Evolutionary conservation across 2,888 invertebrate genomes (phyloP), one percentile per base, ranked within the genome.

Genomic region (Andrena minutula): DNA sequence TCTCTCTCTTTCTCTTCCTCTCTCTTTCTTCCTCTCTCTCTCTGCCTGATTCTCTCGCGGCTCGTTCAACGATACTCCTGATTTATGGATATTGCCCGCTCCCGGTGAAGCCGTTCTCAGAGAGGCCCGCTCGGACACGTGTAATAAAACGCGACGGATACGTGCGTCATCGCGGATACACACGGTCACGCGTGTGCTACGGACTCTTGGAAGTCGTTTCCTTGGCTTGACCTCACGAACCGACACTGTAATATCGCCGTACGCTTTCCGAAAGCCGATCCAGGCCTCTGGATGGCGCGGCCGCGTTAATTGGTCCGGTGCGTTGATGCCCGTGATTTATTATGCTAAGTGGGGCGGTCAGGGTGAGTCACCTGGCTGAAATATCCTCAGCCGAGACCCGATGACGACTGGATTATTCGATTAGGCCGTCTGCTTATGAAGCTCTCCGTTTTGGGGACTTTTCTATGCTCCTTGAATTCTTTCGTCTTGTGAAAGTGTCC

Each of bases 61-160:
- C 86, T 86, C 86, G 81, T 90, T 89, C 89, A 89, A 89, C 88
- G 88, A 91, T 91, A 91, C 89, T 91, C 82, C 89, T 89, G 91
- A 92, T 92, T 92, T 92, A 92, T 91, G 87, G 82, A 91, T 90
- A 90, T 90, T 90, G 79, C 86, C 77, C 58, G 83, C 86, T 89
- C 83, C 88, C 73, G 56, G 83, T 77, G 84, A 86, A 41, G 86
- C 76, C 86, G 85, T 86, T 89, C 88, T 69, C 85, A 78, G 85
- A 85, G 84, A 84, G 84, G 56, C 82, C 71, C 68, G 60, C 82
- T 70, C 70, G 84, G 82, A 86, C 88, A 87, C 88, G 88, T 90
- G 89, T 90, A 91, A 91, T 91, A 91, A 91, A 90, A 90, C 86
- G 84, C 88, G 85, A 82, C 85, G 86, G 83, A 87, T 87, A 86